Percentiles rank a stretch among this genome's conserved stretches.
Evolutionary conservation across 2,888 invertebrate species (phyloP).

Genomic region (Elgonia sp.): DNA sequence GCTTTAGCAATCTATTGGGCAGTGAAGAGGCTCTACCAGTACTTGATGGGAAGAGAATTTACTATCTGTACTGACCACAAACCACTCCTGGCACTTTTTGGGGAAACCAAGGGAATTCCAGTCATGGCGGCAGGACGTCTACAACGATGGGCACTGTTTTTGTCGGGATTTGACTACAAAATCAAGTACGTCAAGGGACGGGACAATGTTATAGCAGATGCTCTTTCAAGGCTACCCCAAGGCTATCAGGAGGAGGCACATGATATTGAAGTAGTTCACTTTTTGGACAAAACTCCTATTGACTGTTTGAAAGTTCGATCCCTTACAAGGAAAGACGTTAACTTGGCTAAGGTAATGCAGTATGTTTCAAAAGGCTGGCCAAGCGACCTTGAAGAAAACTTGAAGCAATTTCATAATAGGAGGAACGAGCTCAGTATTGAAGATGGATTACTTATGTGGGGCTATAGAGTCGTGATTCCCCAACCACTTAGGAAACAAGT

Average conservation of each 20-base stretch:
- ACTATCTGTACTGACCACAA: slow-evolving; percentile 82
- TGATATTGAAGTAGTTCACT: background rate
- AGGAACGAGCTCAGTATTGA: slow-evolving; percentile 58
- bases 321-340: slow-evolving; percentile 23
- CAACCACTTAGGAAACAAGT: slow-evolving; percentile 29
- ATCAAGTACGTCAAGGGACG: slow-evolving; percentile 46
- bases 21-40: slow-evolving; percentile 83
- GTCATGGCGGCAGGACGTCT: slow-evolving; percentile 55
- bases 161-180: slow-evolving; percentile 39
- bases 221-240: slow-evolving; percentile 55
- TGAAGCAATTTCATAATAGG: slow-evolving; percentile 8
- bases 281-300: slow-evolving; percentile 48
- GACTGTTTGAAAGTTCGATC: slow-evolving; percentile 43
- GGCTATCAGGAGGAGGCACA: background rate
- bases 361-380: slow-evolving; percentile 75
- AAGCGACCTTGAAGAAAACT: slow-evolving; percentile 6
- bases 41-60: slow-evolving; percentile 82
- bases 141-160: slow-evolving; percentile 58
- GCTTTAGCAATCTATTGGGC: slow-evolving; percentile 83
- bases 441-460: slow-evolving; percentile 74
- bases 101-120: slow-evolving; percentile 55
- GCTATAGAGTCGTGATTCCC: slow-evolving; percentile 74
- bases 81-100: slow-evolving; percentile 70
- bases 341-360: slow-evolving; percentile 29
- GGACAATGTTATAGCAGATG: slow-evolving; percentile 51